phyloP scores from a whole-genome alignment of 1,140 invertebrate species.

The Bombus difficillimus region DNA sequence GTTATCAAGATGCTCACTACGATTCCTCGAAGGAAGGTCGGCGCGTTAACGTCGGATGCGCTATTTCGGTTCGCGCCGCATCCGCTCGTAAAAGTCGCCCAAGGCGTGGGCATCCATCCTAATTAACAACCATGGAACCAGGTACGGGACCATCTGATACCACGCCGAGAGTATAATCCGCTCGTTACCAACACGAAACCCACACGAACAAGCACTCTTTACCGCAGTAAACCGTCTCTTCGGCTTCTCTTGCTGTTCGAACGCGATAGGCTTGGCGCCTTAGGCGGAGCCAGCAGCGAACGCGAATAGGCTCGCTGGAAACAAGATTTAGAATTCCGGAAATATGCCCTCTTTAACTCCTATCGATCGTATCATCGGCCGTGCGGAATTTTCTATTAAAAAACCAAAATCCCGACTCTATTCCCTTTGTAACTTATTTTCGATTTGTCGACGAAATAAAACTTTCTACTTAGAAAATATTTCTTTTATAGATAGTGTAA shows the following conservation, averaged over 20 bases:
- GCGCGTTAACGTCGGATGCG: conserved; percentile 70
- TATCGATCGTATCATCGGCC: neutral
- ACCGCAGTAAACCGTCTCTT: conserved; percentile 58
- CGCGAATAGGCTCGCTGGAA: neutral
- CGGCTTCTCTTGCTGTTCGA: conserved; percentile 52
- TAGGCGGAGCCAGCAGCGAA: conserved; percentile 29
- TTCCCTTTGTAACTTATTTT: too few species aligned
- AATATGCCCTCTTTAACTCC: neutral
- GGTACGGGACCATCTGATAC: conserved; percentile 80
- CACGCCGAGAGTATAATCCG: conserved; percentile 77
- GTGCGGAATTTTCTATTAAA: too few species aligned
- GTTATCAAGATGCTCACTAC: conserved; percentile 66
- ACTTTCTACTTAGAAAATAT: neutral
- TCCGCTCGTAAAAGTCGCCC: conserved; percentile 81
- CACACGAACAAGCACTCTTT: conserved; percentile 71
- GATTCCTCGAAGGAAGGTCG: conserved; percentile 67
- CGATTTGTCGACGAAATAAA: too few species aligned
- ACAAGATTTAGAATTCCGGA: neutral
- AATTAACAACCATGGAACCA: conserved; percentile 81
- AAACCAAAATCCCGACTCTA: too few species aligned
- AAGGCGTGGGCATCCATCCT: conserved; percentile 81
- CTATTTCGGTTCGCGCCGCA: conserved; percentile 78
- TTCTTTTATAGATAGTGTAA: neutral
- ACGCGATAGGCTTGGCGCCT: conserved; percentile 67
- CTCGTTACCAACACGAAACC: conserved; percentile 80